These are phyloP conservation scores for Amblyopsis rosae DNA, from an alignment of 2,113 vertebrate species.

Conservation along the genomic window DNA sequence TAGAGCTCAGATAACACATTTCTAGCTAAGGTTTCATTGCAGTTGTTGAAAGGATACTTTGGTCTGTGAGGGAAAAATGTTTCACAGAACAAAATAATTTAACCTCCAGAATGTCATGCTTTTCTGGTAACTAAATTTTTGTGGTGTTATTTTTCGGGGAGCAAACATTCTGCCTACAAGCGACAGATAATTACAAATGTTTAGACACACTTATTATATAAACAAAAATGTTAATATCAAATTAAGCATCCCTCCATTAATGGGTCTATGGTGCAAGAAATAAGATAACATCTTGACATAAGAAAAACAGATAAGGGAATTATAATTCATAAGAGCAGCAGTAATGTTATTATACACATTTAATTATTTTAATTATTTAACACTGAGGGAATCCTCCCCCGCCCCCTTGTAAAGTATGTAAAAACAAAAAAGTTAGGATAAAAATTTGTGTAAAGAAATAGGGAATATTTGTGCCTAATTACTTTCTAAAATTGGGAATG, in stretches of 20 bases:
- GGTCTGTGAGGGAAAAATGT: slow-evolving; percentile 17
- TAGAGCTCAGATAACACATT: slow-evolving; percentile 15
- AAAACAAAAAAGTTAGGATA: no score
- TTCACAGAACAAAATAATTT: background rate
- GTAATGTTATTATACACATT: no score
- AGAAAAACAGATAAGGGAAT: no score
- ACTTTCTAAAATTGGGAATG: background rate
- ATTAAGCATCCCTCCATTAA: background rate
- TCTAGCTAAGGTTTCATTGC: slow-evolving; percentile 39
- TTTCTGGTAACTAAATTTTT: background rate
- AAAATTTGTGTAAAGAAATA: background rate
- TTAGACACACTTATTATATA: background rate
- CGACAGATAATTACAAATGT: background rate
- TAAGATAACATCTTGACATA: no score
- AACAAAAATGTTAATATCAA: background rate
- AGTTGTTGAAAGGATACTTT: slow-evolving; percentile 32
- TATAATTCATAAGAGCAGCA: no score
- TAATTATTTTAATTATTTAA: no score
- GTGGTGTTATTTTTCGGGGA: no score
- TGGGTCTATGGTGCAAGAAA: background rate
- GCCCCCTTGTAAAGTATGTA: no score
- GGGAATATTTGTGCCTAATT: background rate
- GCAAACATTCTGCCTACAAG: no score
- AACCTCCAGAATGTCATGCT: background rate
- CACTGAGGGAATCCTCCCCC: no score